Evolutionary conservation across 2,888 invertebrate genomes (phyloP), one percentile per base, ranked within the genome.

Genomic region (Taphrorychus bicolor): DNA sequence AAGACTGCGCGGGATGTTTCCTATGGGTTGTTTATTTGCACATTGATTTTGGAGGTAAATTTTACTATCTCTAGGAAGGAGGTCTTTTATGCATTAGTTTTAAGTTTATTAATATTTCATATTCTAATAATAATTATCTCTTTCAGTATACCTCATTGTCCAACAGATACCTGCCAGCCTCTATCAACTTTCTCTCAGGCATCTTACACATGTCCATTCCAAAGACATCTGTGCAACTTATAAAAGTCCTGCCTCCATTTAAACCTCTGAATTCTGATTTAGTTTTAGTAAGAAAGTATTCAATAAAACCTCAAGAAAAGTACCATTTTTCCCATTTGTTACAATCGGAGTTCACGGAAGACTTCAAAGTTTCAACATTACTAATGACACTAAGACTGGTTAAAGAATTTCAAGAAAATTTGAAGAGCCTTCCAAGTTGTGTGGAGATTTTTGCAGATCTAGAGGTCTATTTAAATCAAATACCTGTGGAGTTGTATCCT

Each of bases 121-220:
- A 9, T 32, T 41, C 9, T 52, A n/a, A 14, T 40, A 51, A 19
- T 24, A 19, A 59, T 63, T 66, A 71, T 67, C 67, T 66, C 84
- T 60, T 86, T 67, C 82, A 91, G 89, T 95, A 91, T 79, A 90
- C 92, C 0, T 79, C 83, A 0, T 79, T 92, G 32, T 95, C 95
- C 0, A 94, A 93, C 82, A 84, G 95, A 74, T 91, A 91, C 74
- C 84, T 92, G 17, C 95, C 97, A 0, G 89, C 93, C 14, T 91
- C 87, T 0, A 83, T 96, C 0, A 94, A 91, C 79, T 96, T 91
- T 77, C 83, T 97, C 5, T 83, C 87, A 70, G 94, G 95, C 0
- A 82, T 94, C 59, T 79, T 97, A 59, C 90, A 89, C 78, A 79
- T 94, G 80, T 87, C 90, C 14, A 85, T 90, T 3, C 88, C 89